phyloP scores from a whole-genome alignment of 1,140 invertebrate species.

The Formica exsecta region DNA sequence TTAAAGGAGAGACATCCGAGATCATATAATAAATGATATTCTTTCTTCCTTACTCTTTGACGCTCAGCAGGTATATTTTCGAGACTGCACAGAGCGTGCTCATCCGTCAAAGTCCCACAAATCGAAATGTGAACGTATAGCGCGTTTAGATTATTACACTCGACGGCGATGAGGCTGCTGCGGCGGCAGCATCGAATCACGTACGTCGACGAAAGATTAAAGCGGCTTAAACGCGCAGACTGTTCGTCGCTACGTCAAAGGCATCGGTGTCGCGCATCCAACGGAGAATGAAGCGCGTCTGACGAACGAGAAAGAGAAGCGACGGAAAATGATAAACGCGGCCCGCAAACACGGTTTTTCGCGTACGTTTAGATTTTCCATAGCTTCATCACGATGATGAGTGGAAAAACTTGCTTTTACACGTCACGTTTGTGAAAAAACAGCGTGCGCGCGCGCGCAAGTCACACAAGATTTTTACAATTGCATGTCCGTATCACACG shows the following conservation, averaged over 20 bases:
- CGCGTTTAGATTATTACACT: conserved; percentile 53
- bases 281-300: conserved; percentile 1
- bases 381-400: conserved; percentile 9
- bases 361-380: conserved; percentile 34
- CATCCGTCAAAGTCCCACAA: conserved; percentile 19
- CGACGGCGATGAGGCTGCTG: conserved; percentile 21
- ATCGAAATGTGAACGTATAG: conserved; percentile 44
- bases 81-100: not conserved
- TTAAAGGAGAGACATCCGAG: not conserved
- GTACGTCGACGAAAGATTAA: conserved; percentile 62
- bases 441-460: not conserved
- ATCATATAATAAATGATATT: conserved; percentile 34
- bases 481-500: not conserved
- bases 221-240: conserved; percentile 32
- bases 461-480: conserved; percentile 26
- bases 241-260: conserved; percentile 30
- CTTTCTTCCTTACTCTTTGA: conserved; percentile 1
- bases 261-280: not conserved
- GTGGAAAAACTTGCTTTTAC: conserved; percentile 11
- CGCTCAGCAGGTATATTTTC: not conserved
- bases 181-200: conserved; percentile 41
- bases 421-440: conserved; percentile 22
- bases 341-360: not conserved
- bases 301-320: conserved; percentile 22
- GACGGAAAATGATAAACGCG: conserved; percentile 44